Percentiles rank a stretch among this genome's conserved stretches.
phyloP scores from a whole-genome alignment of 1,140 invertebrate species.

The Argopecten irradians region DNA sequence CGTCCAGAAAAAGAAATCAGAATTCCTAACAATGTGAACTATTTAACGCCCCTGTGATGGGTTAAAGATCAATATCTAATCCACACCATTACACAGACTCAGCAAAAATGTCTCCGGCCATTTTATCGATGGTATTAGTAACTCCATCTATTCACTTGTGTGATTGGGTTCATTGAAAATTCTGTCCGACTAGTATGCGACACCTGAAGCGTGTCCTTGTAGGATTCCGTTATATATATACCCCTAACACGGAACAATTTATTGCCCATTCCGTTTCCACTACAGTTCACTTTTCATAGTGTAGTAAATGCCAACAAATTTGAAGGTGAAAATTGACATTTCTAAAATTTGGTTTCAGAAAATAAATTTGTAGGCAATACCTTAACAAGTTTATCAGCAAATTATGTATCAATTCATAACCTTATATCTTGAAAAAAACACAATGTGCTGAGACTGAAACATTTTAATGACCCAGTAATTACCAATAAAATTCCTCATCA shows the following conservation, averaged over 20 bases:
- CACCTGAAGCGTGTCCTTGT: not conserved
- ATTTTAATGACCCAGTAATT: too few species aligned
- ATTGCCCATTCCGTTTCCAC: not conserved
- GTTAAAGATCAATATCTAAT: not conserved
- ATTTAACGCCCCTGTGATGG: not conserved
- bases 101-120: not conserved
- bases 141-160: not conserved
- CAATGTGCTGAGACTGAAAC: too few species aligned
- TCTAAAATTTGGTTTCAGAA: too few species aligned
- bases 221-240: not conserved
- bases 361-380: not conserved
- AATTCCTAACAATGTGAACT: constrained; percentile 15
- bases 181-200: not conserved
- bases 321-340: not conserved
- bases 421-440: too few species aligned
- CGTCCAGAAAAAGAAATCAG: not conserved
- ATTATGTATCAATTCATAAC: too few species aligned
- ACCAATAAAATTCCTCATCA: too few species aligned
- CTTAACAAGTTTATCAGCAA: not conserved
- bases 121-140: not conserved
- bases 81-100: too few species aligned
- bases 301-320: not conserved
- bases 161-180: constrained; percentile 4
- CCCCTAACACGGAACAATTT: not conserved
- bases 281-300: not conserved